phyloP scores from a whole-genome alignment of 2,888 invertebrate species.

The Mythimna vitellina region DNA sequence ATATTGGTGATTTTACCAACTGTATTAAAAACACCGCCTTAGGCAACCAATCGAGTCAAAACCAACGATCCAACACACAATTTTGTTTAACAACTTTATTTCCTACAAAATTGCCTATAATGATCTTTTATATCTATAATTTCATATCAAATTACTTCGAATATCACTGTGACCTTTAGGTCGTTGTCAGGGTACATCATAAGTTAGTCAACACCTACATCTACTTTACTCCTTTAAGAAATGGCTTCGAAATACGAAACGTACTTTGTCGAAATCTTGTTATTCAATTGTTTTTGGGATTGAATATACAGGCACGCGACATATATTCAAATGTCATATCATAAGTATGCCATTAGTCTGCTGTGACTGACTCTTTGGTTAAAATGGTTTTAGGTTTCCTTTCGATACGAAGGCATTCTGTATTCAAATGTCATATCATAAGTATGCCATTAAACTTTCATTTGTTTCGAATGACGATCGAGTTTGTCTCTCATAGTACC shows the following conservation, averaged over 20 bases:
- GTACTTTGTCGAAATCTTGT: slow-evolving; percentile 2
- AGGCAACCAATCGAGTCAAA: slow-evolving; percentile 22
- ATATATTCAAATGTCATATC: slow-evolving; percentile 7
- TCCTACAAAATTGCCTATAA: slow-evolving; percentile 39
- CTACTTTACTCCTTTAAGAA: slow-evolving; percentile 20
- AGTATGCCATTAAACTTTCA: slow-evolving; percentile 15
- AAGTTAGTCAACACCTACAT: slow-evolving; percentile 17
- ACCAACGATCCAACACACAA: slow-evolving; percentile 30
- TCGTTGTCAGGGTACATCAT: slow-evolving; percentile 19
- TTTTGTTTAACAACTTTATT: slow-evolving; percentile 51
- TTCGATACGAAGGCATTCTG: slow-evolving; percentile 5
- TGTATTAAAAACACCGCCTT: slow-evolving; percentile 20
- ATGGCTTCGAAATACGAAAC: slow-evolving; percentile 8
- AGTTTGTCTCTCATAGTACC: slow-evolving; percentile 50
- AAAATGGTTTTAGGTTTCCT: background rate
- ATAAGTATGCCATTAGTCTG: background rate
- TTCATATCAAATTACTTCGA: slow-evolving; percentile 53
- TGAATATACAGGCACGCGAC: background rate
- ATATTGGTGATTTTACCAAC: slow-evolving; percentile 17
- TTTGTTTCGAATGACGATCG: slow-evolving; percentile 29
- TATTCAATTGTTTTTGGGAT: slow-evolving; percentile 14
- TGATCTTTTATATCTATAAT: slow-evolving; percentile 49
- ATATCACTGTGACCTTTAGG: slow-evolving; percentile 56
- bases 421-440: slow-evolving; percentile 22
- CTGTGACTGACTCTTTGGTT: background rate